A percentile compares a stretch with the other conserved stretches of the same genome.
These are phyloP conservation scores for Indicator indicator DNA, from an alignment of 2,113 vertebrate species.

Conservation along the genomic window DNA sequence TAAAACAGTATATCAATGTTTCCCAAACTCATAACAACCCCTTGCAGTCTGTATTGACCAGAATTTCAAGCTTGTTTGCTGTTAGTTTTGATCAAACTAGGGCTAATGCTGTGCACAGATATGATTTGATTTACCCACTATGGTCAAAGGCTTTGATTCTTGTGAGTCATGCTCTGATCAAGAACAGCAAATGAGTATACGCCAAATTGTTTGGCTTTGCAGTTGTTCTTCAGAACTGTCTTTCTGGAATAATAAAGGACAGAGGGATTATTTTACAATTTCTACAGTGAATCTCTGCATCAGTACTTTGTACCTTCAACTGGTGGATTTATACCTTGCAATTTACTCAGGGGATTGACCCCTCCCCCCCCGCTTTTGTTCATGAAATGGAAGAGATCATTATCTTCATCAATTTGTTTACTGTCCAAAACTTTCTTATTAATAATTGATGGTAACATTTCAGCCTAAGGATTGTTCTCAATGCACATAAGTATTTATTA, in stretches of 20 bases:
- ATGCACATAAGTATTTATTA: slow-evolving; percentile 60
- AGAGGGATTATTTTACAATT: slow-evolving; percentile 41
- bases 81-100: slow-evolving; percentile 13
- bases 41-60: not conserved
- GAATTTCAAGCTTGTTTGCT: not conserved
- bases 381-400: slow-evolving; percentile 65
- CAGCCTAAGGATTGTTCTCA: slow-evolving; percentile 54
- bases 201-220: slow-evolving; percentile 44
- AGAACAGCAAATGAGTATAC: slow-evolving; percentile 28
- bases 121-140: slow-evolving; percentile 37
- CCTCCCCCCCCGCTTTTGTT: slow-evolving; percentile 25
- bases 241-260: not conserved
- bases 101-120: slow-evolving; percentile 35
- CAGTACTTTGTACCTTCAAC: slow-evolving; percentile 22
- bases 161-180: slow-evolving; percentile 46
- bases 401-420: slow-evolving; percentile 66
- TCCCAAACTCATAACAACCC: slow-evolving; percentile 33
- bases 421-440: slow-evolving; percentile 52
- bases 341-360: slow-evolving; percentile 58
- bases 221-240: slow-evolving; percentile 39
- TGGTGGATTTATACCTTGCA: slow-evolving; percentile 19
- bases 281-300: slow-evolving; percentile 22
- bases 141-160: slow-evolving; percentile 51
- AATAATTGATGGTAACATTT: slow-evolving; percentile 62
- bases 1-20: slow-evolving; percentile 19